These are phyloP conservation scores for Resseliella maxima DNA, from an alignment of 2,888 invertebrate species.

Conservation along the genomic window DNA sequence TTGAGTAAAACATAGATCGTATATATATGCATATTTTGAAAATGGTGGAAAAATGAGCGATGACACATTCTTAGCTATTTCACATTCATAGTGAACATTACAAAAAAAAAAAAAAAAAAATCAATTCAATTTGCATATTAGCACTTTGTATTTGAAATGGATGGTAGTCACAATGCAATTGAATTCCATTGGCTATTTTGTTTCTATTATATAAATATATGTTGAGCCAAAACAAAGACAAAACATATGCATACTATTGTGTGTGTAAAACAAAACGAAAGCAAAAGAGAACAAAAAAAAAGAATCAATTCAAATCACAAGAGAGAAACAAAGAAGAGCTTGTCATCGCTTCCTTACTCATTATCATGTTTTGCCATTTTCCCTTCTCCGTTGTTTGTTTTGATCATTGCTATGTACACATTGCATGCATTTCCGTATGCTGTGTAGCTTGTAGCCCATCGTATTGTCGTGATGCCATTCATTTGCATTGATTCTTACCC, in stretches of 20 bases:
- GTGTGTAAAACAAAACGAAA: too few relatives aligned
- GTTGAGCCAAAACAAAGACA: too few relatives aligned
- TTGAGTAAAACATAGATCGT: not conserved
- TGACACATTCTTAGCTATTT: not conserved
- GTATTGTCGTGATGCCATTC: not conserved
- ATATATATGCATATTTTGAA: too few relatives aligned
- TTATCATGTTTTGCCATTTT: not conserved
- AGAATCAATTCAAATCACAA: not conserved
- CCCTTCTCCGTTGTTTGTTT: not conserved
- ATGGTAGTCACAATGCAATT: not conserved
- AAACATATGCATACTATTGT: too few relatives aligned
- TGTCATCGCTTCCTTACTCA: not conserved
- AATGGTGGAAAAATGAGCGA: slow-evolving; percentile 27
- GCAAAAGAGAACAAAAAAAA: not conserved
- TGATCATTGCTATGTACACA: not conserved
- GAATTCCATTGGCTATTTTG: not conserved
- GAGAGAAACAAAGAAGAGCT: not conserved
- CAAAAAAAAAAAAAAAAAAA: not conserved
- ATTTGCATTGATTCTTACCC: not conserved
- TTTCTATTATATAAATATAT: not conserved
- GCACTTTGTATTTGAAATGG: not conserved
- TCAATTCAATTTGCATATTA: not conserved
- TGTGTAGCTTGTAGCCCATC: not conserved
- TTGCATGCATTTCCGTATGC: not conserved
- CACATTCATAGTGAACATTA: too few relatives aligned